Percentiles rank a stretch among this genome's conserved stretches.
phyloP scores from a whole-genome alignment of 2,797 vertebrate genomes.

The Chaetophractus vellerosus region DNA sequence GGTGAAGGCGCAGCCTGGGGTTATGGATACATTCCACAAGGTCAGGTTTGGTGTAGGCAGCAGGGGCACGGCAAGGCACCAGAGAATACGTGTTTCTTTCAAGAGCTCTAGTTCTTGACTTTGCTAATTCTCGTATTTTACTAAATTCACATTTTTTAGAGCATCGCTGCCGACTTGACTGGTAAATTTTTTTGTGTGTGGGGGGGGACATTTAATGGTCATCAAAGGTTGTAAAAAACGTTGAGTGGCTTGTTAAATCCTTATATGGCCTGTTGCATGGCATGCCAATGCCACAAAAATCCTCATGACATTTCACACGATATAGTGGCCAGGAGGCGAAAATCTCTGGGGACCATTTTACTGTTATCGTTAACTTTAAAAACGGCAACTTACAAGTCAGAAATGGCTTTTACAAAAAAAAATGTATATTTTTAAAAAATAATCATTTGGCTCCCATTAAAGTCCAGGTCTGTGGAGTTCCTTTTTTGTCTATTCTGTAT shows the following conservation, averaged over 20 bases:
- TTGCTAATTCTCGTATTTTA: conserved; percentile 42
- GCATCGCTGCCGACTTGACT: conserved; percentile 17
- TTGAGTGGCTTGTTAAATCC: conserved; percentile 55
- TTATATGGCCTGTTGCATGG: not conserved
- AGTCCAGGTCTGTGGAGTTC: not conserved
- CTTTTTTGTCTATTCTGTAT: not conserved
- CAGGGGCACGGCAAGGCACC: not conserved
- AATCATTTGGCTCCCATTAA: conserved; percentile 2
- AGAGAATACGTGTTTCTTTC: not conserved
- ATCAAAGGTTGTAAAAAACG: conserved; percentile 32
- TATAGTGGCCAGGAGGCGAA: conserved; percentile 9
- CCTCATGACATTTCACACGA: not conserved
- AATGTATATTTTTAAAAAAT: not conserved
- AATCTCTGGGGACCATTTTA: not conserved
- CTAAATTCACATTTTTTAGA: conserved; percentile 38
- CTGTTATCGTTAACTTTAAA: conserved; percentile 41
- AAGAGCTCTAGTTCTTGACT: not conserved
- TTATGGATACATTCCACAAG: not conserved
- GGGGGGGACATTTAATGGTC: conserved; percentile 49
- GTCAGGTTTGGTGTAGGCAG: not conserved
- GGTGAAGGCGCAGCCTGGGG: rapidly evolving
- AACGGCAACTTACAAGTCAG: conserved; percentile 62
- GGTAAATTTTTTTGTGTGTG: conserved; percentile 26
- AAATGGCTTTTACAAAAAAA: conserved; percentile 60
- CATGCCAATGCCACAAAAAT: conserved; percentile 35